Percentiles rank a stretch among this genome's conserved stretches.
These are phyloP conservation scores for Dolichopus griseipennis DNA, from an alignment of 2,888 invertebrate species.

Conservation along the genomic window DNA sequence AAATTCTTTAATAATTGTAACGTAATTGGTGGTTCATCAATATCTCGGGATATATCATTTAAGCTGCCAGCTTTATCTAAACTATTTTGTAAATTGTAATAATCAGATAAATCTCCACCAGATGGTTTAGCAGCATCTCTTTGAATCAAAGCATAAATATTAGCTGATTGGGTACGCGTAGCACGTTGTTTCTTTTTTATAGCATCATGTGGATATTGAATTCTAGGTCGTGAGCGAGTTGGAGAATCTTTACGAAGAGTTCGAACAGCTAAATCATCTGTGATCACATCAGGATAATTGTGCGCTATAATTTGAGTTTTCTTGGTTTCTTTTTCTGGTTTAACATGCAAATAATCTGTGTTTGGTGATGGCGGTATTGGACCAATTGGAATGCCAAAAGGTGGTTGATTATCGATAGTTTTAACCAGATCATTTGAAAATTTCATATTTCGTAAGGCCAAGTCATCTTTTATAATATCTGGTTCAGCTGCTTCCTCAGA, in stretches of 20 bases:
- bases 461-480: constrained; percentile 74
- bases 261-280: constrained; percentile 80
- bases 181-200: constrained; percentile 68
- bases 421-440: constrained; percentile 65
- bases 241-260: constrained; percentile 69
- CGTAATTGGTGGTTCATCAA: constrained; percentile 34
- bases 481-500: constrained; percentile 57
- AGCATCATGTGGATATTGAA: constrained; percentile 39
- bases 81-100: constrained; percentile 46
- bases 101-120: constrained; percentile 48
- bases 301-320: constrained; percentile 39
- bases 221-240: constrained; percentile 29
- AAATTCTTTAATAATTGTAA: constrained; percentile 35
- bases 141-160: constrained; percentile 68
- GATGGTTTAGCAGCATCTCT: constrained; percentile 47
- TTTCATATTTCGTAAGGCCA: constrained; percentile 70
- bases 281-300: constrained; percentile 61
- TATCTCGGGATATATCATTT: constrained; percentile 46
- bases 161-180: constrained; percentile 72
- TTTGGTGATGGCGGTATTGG: constrained; percentile 71
- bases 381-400: constrained; percentile 82
- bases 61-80: constrained; percentile 56
- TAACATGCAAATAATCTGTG: constrained; percentile 75
- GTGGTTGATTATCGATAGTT: constrained; percentile 73
- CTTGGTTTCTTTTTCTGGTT: constrained; percentile 52